Percentiles rank a stretch among this genome's conserved stretches.
phyloP scores from a whole-genome alignment of 1,140 invertebrate species.

The Triops cancriformis region DNA sequence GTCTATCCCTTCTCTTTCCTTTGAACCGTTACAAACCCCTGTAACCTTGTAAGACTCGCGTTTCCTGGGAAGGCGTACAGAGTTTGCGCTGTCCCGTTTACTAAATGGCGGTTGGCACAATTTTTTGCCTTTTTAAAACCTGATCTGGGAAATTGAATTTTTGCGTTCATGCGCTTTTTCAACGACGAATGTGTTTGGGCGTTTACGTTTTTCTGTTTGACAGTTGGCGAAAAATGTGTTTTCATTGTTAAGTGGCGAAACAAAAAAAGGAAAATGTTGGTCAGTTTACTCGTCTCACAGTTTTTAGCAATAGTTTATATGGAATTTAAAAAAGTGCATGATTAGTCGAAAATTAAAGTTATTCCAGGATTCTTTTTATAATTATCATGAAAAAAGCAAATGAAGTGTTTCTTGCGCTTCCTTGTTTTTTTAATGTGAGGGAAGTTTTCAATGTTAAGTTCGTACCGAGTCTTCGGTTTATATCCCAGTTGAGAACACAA shows the following conservation, averaged over 20 bases:
- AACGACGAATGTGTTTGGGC: not conserved
- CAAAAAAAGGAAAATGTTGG: not conserved
- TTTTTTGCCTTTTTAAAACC: no score
- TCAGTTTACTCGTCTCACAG: slow-evolving; percentile 9
- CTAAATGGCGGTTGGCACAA: no score
- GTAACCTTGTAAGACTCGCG: no score
- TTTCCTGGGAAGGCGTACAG: no score
- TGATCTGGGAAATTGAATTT: no score
- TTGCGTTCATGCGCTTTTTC: no score
- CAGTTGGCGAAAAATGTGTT: not conserved
- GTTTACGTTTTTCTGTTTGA: not conserved
- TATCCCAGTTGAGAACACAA: not conserved
- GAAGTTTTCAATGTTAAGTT: not conserved
- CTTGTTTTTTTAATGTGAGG: not conserved
- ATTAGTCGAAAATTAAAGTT: not conserved
- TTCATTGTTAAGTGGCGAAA: not conserved
- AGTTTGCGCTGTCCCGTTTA: no score
- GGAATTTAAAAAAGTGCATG: not conserved
- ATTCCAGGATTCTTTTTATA: not conserved
- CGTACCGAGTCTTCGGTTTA: not conserved
- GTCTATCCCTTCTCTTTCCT: not conserved
- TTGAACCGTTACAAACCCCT: not conserved
- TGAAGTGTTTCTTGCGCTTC: not conserved
- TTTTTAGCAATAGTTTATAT: not conserved
- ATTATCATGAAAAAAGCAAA: not conserved